phyloP scores from a whole-genome alignment of 1,140 invertebrate species.

The Wiebesia pumilae region DNA sequence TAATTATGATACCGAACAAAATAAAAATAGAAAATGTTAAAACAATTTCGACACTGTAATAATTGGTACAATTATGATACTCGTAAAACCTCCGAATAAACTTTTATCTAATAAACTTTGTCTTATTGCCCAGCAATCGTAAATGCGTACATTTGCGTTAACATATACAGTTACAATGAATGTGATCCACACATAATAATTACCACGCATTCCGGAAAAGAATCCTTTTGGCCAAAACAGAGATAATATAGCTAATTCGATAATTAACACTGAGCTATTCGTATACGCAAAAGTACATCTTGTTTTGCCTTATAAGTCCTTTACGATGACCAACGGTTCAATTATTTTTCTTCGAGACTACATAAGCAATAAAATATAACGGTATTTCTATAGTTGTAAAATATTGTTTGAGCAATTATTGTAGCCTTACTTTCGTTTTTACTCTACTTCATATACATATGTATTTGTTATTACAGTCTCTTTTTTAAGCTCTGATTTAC shows the following conservation, averaged over 20 bases:
- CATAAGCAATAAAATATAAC: slow-evolving; percentile 11
- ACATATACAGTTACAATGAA: slow-evolving; percentile 59
- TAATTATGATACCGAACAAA: too few species aligned
- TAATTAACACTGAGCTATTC: neutral
- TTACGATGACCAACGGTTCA: neutral
- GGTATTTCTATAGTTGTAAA: neutral
- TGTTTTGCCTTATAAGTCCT: neutral
- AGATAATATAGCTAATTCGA: slow-evolving; percentile 8
- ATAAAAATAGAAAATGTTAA: neutral
- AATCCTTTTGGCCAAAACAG: slow-evolving; percentile 28
- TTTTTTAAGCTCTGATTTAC: slow-evolving; percentile 29
- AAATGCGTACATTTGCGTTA: slow-evolving; percentile 52
- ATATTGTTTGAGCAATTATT: slow-evolving; percentile 30
- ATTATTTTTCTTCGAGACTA: neutral
- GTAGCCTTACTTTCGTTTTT: slow-evolving; percentile 5
- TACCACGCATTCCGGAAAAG: slow-evolving; percentile 45
- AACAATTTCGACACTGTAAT: neutral
- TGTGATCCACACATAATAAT: slow-evolving; percentile 65
- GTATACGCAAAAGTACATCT: neutral
- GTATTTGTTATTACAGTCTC: slow-evolving; percentile 19
- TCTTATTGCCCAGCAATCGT: slow-evolving; percentile 66
- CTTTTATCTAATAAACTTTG: slow-evolving; percentile 43
- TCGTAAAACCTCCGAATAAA: neutral
- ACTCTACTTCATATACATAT: slow-evolving; percentile 16
- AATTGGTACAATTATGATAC: neutral